A percentile compares a stretch with the other conserved stretches of the same genome.
Evolutionary conservation across 2,888 invertebrate species (phyloP).

Genomic region (Cremastinae sp.): DNA sequence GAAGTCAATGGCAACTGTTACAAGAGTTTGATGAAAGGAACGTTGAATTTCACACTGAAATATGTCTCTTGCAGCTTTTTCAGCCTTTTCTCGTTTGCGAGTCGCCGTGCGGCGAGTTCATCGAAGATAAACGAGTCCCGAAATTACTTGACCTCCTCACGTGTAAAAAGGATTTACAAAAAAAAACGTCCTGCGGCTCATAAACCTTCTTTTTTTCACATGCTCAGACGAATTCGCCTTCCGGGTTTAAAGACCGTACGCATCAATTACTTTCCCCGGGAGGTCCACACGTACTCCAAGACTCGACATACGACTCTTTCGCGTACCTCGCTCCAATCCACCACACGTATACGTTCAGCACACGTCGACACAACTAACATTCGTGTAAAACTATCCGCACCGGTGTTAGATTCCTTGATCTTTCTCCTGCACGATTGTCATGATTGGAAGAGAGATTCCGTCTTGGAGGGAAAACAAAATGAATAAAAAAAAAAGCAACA

Average conservation of each 20-base stretch:
- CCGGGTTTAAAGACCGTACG: constrained; percentile 61
- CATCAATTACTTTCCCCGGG: constrained; percentile 61
- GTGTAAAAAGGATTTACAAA: neutral
- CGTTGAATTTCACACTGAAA: too few relatives aligned
- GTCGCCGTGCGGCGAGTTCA: neutral
- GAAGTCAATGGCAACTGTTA: too few relatives aligned
- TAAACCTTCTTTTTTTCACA: constrained; percentile 27
- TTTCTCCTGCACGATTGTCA: constrained; percentile 20
- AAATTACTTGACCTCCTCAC: constrained; percentile 11
- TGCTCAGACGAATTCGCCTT: constrained; percentile 52
- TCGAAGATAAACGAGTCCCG: constrained; percentile 19
- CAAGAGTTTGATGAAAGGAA: too few relatives aligned
- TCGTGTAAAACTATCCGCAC: constrained; percentile 12
- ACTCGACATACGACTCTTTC: constrained; percentile 38
- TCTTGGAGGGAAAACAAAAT: neutral
- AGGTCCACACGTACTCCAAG: constrained; percentile 43
- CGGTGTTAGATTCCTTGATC: constrained; percentile 23
- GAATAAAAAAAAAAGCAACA: neutral
- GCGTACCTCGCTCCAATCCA: constrained; percentile 2
- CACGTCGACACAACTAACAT: neutral
- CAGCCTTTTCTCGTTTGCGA: neutral
- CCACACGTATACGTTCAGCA: neutral
- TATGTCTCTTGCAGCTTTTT: neutral
- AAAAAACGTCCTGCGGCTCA: constrained; percentile 32
- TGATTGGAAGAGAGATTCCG: constrained; percentile 35